These are phyloP conservation scores for Eremobia ochroleuca DNA, from an alignment of 2,888 invertebrate species.

Conservation along the genomic window DNA sequence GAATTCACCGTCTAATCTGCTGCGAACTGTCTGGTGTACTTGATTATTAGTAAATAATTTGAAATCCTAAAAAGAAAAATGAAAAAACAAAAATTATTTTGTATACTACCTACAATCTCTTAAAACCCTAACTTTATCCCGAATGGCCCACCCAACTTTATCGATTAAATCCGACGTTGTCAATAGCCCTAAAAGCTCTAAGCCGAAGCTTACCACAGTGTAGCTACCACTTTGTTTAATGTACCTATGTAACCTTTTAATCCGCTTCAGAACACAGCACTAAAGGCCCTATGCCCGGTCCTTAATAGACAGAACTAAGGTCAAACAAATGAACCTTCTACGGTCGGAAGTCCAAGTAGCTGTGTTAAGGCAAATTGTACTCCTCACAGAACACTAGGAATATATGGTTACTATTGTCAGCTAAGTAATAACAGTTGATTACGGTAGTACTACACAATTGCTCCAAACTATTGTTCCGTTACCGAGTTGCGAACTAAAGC, in stretches of 20 bases:
- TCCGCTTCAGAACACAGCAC: not conserved
- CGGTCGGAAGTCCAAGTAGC: conserved; percentile 22
- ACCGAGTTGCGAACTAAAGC: not conserved
- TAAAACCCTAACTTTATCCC: not conserved
- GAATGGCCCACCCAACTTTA: not conserved
- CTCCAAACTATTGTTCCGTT: conserved; percentile 24
- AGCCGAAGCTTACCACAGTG: not conserved
- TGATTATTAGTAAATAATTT: not conserved
- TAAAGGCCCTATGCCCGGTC: conserved; percentile 3
- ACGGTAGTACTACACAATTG: conserved; percentile 29
- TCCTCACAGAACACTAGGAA: not conserved
- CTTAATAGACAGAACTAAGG: conserved; percentile 31
- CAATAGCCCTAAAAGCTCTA: conserved; percentile 30
- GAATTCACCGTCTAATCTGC: not conserved
- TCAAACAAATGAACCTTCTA: conserved; percentile 4
- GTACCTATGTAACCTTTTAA: conserved; percentile 28
- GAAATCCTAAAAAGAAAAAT: no score
- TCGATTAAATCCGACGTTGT: conserved; percentile 1
- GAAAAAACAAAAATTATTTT: no score
- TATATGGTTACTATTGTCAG: conserved; percentile 19
- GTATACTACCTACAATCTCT: not conserved
- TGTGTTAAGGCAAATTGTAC: conserved; percentile 36
- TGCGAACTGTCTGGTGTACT: not conserved
- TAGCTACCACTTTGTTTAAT: conserved; percentile 30
- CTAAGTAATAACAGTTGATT: conserved; percentile 45